Percentiles rank a stretch among this genome's conserved stretches.
These are phyloP conservation scores for Rhizomys pruinosus DNA, from an alignment of 2,113 vertebrate species.

Conservation along the genomic window DNA sequence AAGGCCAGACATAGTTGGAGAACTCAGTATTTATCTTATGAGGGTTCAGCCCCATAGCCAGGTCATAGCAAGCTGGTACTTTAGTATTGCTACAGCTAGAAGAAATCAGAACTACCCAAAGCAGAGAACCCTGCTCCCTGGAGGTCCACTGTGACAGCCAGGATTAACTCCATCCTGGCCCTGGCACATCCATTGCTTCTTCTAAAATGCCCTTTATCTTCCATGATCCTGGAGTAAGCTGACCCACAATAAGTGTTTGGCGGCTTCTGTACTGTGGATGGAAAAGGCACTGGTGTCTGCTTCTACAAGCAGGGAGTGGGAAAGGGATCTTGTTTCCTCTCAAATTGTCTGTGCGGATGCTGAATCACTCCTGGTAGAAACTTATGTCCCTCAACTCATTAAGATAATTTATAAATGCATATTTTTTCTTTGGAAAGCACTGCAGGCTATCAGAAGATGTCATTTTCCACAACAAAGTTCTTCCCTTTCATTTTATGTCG, in stretches of 20 bases:
- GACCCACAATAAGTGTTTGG: neutral
- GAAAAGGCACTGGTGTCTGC: neutral
- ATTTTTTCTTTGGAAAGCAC: conserved; percentile 70
- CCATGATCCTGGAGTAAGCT: neutral
- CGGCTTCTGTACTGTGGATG: neutral
- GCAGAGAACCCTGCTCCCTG: neutral
- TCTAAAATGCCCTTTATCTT: neutral
- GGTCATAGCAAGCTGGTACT: neutral
- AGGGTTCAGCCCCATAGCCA: neutral
- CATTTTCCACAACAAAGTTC: conserved; percentile 38
- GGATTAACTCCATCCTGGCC: conserved; percentile 5
- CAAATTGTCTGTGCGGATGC: neutral
- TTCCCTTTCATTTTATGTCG: conserved; percentile 47
- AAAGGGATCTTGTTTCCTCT: conserved; percentile 15
- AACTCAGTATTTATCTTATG: conserved; percentile 65
- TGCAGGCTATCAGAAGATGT: neutral
- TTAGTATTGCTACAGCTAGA: neutral
- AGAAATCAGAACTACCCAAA: conserved; percentile 40
- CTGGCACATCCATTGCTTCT: neutral
- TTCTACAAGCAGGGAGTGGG: neutral
- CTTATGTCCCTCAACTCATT: conserved; percentile 44
- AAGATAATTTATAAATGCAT: conserved; percentile 60
- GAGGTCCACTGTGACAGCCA: neutral
- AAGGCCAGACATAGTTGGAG: conserved; percentile 74
- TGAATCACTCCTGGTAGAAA: conserved; percentile 63